Conservation (phyloP, 2,888 invertebrate species). For the Andrena minutula region DNA sequence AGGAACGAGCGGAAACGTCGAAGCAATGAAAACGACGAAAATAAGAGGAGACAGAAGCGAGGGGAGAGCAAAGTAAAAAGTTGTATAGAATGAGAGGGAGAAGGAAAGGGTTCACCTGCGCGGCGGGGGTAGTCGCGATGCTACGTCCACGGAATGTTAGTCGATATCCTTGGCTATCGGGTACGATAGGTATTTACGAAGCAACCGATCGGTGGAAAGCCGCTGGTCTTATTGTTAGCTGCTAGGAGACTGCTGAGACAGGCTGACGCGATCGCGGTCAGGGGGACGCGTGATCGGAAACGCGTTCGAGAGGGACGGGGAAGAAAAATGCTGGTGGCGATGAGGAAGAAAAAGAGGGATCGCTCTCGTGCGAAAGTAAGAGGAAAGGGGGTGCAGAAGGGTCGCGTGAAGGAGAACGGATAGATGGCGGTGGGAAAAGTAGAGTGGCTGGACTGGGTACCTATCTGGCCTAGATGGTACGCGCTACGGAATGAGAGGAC, state of each 20-base stretch:
- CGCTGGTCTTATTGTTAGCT: constrained; percentile 34
- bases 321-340: background rate
- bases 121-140: constrained; percentile 46
- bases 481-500: constrained; percentile 59
- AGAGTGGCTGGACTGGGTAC: constrained; percentile 30
- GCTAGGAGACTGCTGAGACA: too few relatives aligned
- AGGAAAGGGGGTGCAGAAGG: constrained; percentile 33
- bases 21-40: constrained; percentile 6
- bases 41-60: constrained; percentile 9
- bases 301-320: background rate
- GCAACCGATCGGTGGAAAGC: constrained; percentile 52
- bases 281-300: constrained; percentile 1
- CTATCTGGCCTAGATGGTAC: constrained; percentile 64
- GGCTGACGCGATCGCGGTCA: constrained; percentile 34
- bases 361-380: constrained; percentile 3
- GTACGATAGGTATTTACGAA: constrained; percentile 78
- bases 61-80: background rate
- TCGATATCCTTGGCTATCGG: constrained; percentile 77
- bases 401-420: constrained; percentile 35
- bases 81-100: constrained; percentile 20
- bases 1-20: constrained; percentile 6
- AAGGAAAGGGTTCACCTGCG: constrained; percentile 47
- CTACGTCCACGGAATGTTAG: constrained; percentile 75
- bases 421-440: constrained; percentile 34
- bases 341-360: background rate